A percentile compares a stretch with the other conserved stretches of the same genome.
phyloP scores from a whole-genome alignment of 2,888 invertebrate species.

The Tiliacea aurago region DNA sequence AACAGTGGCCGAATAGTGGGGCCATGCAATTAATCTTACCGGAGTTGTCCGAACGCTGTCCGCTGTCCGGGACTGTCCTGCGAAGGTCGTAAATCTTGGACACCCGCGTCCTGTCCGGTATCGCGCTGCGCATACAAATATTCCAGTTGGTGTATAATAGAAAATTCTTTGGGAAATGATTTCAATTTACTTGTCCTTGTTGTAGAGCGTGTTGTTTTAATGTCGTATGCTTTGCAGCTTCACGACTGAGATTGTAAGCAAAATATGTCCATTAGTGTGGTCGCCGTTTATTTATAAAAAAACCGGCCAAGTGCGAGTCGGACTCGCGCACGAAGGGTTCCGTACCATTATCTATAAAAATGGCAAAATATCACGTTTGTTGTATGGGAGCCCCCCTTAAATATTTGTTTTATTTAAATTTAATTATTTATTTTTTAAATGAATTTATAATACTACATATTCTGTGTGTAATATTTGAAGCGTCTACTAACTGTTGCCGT shows the following conservation, averaged over 20 bases:
- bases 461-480: too few relatives aligned
- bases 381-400: too few relatives aligned
- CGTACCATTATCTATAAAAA: too few relatives aligned
- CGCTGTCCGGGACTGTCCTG: conserved; percentile 76
- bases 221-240: conserved; percentile 9
- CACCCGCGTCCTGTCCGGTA: conserved; percentile 79
- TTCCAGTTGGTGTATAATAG: conserved; percentile 72
- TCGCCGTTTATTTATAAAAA: too few relatives aligned
- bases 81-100: conserved; percentile 79
- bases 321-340: too few relatives aligned
- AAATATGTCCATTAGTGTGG: not conserved
- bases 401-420: too few relatives aligned
- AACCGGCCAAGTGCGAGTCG: too few relatives aligned
- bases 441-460: too few relatives aligned
- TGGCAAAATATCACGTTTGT: too few relatives aligned
- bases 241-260: not conserved
- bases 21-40: conserved; percentile 83
- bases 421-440: too few relatives aligned
- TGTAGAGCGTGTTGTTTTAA: conserved; percentile 39
- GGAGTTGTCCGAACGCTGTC: conserved; percentile 79
- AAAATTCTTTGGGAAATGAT: conserved; percentile 74
- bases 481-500: too few relatives aligned
- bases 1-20: conserved; percentile 78
- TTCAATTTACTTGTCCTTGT: conserved; percentile 69
- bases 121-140: conserved; percentile 82